Evolutionary conservation across 2,888 invertebrate genomes (phyloP).

Genomic region (Therioaphis trifolii): DNA sequence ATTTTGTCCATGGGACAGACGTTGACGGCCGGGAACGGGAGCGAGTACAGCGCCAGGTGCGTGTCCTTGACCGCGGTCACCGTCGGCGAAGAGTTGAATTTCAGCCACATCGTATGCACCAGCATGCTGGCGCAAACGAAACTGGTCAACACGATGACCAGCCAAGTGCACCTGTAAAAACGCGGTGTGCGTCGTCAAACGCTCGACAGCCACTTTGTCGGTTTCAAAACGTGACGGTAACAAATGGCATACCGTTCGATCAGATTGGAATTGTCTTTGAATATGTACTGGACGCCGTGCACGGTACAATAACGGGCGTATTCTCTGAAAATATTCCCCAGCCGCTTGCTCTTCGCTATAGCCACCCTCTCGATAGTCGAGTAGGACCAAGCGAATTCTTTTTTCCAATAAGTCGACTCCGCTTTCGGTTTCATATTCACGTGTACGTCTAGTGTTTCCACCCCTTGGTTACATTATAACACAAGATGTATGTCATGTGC

Average conservation of each 20-base stretch:
- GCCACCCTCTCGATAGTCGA: conserved; percentile 32
- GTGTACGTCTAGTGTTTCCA: no score
- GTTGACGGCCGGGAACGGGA: conserved; percentile 67
- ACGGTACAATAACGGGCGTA: conserved; percentile 66
- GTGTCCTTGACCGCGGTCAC: conserved; percentile 67
- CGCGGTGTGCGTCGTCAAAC: no score
- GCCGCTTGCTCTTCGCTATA: conserved; percentile 22
- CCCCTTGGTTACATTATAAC: no score
- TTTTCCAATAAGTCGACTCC: conserved; percentile 18
- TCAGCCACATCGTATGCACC: conserved; percentile 66
- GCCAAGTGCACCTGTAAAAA: conserved; percentile 64
- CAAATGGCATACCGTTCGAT: conserved; percentile 65
- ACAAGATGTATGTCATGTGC: no score
- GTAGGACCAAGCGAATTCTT: conserved; percentile 53
- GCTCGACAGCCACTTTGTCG: no score
- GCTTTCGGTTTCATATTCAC: background rate
- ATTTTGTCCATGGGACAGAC: conserved; percentile 67
- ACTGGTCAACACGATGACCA: conserved; percentile 64
- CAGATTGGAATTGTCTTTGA: conserved; percentile 65
- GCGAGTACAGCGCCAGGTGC: conserved; percentile 66
- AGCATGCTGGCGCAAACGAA: conserved; percentile 65
- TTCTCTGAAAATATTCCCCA: conserved; percentile 64
- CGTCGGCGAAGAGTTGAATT: conserved; percentile 66
- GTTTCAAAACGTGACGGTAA: background rate
- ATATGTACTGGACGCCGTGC: conserved; percentile 66